A percentile compares a stretch with the other conserved stretches of the same genome.
phyloP scores from a whole-genome alignment of 2,888 invertebrate species.

The Ashinkailepas kermadecensis region DNA sequence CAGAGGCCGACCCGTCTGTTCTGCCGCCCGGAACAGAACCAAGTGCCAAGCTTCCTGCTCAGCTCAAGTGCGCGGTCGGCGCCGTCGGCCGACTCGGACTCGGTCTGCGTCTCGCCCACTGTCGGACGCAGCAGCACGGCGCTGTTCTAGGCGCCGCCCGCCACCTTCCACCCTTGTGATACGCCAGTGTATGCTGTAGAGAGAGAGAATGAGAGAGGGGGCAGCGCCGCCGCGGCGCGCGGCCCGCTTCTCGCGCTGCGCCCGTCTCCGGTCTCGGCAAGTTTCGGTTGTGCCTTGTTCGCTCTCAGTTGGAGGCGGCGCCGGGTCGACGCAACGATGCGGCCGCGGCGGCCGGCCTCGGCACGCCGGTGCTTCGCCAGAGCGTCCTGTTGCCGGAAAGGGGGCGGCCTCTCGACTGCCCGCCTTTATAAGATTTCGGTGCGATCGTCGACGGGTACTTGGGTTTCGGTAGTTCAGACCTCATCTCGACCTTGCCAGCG shows the following conservation, averaged over 20 bases:
- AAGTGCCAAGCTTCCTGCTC: constrained; percentile 18
- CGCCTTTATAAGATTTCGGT: background rate
- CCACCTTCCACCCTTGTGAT: constrained; percentile 18
- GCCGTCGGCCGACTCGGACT: background rate
- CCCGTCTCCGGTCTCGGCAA: background rate
- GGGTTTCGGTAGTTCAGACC: background rate
- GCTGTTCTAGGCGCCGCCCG: constrained; percentile 15
- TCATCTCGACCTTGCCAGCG: background rate
- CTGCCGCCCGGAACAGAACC: constrained; percentile 7
- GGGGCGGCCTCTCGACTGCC: no score
- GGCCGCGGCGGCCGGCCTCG: background rate
- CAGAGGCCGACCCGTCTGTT: background rate
- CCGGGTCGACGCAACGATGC: background rate
- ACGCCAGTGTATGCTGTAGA: background rate
- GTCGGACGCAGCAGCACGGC: background rate
- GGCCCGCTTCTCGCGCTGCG: background rate
- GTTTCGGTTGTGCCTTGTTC: constrained; percentile 15
- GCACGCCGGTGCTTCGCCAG: background rate
- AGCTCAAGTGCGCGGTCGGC: background rate
- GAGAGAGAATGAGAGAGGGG: no score
- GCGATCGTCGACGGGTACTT: background rate
- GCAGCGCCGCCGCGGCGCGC: background rate
- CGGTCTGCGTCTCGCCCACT: no score
- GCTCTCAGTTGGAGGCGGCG: background rate
- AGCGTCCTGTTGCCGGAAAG: no score